Conservation (phyloP, 2,888 invertebrate genomes). For the Phaonia tiefii region DNA sequence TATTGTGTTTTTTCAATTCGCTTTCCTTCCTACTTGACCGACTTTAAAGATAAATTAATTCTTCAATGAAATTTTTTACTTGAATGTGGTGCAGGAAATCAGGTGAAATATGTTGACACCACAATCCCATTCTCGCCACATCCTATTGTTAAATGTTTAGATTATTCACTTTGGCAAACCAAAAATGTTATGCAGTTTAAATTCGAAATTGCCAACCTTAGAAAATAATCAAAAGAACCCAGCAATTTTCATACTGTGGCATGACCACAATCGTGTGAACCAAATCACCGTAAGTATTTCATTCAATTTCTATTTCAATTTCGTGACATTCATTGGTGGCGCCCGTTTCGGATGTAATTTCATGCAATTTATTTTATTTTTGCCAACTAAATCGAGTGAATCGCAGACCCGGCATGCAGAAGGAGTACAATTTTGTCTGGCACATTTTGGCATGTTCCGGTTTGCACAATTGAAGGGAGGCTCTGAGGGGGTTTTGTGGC, state of each 20-base stretch:
- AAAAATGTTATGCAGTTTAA: no score
- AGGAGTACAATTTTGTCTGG: conserved; percentile 4
- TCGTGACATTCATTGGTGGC: conserved; percentile 29
- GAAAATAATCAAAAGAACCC: conserved; percentile 7
- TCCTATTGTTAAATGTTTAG: not conserved
- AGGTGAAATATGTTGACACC: no score
- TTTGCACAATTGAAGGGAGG: no score
- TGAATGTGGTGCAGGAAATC: no score
- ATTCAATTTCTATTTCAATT: conserved; percentile 32
- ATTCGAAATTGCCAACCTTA: no score
- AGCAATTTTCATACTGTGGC: not conserved
- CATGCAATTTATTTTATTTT: conserved; percentile 22
- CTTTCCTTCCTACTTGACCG: no score
- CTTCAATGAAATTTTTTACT: no score
- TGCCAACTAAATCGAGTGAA: conserved; percentile 8
- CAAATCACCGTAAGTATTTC: conserved; percentile 17
- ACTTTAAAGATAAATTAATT: no score
- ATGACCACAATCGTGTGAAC: conserved; percentile 33
- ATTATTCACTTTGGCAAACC: not conserved
- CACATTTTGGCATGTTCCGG: not conserved
- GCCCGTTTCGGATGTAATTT: conserved; percentile 24
- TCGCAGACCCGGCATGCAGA: not conserved
- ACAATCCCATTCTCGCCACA: no score
- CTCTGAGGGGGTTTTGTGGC: not conserved
- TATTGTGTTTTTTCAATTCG: no score